Evolutionary conservation across 2,888 invertebrate genomes (phyloP).

Genomic region (Zaprionus obscuricornis): DNA sequence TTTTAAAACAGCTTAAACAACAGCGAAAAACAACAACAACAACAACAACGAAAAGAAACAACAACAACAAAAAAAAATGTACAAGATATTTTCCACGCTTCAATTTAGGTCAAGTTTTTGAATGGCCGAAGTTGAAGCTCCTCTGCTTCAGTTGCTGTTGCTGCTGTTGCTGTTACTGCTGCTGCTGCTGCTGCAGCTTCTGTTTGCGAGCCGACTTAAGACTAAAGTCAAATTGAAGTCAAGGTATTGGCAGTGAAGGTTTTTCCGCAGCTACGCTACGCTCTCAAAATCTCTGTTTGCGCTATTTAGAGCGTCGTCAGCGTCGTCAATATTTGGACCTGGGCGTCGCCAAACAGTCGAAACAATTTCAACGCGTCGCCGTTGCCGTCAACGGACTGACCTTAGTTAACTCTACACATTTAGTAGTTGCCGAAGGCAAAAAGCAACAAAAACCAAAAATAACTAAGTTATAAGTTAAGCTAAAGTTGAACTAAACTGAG

Average conservation of each 20-base stretch:
- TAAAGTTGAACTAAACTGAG: conserved; percentile 18
- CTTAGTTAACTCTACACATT: conserved; percentile 58
- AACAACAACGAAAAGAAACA: background rate
- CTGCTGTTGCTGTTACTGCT: too few species aligned
- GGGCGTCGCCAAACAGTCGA: conserved; percentile 71
- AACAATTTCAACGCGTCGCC: conserved; percentile 62
- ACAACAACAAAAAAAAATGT: conserved; percentile 3
- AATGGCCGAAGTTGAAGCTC: conserved; percentile 14
- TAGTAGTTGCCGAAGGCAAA: conserved; percentile 46
- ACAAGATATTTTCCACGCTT: conserved; percentile 46
- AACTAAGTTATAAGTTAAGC: conserved; percentile 5
- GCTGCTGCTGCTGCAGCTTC: too few species aligned
- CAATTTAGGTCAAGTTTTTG: conserved; percentile 64
- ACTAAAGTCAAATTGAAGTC: conserved; percentile 65
- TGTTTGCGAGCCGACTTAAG: conserved; percentile 10
- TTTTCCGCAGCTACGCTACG: conserved; percentile 60
- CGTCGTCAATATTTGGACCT: conserved; percentile 71
- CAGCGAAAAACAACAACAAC: too few species aligned
- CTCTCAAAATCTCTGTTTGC: conserved; percentile 38
- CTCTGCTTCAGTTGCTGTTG: conserved; percentile 31
- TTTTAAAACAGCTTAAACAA: too few species aligned
- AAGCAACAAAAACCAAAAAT: conserved; percentile 35
- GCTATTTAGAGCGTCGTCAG: conserved; percentile 69
- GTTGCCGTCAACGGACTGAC: conserved; percentile 57
- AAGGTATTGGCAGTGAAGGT: conserved; percentile 67